Evolutionary conservation across 2,797 vertebrate genomes (phyloP).

Genomic region (Knipowitschia caucasica): DNA sequence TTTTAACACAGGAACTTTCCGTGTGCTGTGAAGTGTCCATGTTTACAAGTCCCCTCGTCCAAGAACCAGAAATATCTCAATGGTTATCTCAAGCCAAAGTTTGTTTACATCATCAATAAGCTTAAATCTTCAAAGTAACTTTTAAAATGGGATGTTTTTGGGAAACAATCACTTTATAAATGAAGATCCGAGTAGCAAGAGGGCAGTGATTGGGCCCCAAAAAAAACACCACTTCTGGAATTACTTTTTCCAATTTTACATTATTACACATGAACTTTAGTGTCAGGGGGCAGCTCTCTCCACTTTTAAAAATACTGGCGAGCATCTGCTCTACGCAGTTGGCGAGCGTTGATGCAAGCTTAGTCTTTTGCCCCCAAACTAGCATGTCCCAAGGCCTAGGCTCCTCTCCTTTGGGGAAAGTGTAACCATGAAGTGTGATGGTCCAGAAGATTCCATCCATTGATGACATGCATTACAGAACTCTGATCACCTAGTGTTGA

Average conservation of each 20-base stretch:
- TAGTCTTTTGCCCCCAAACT: conserved; percentile 85
- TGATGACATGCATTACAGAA: conserved; percentile 52
- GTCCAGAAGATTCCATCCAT: conserved; percentile 71
- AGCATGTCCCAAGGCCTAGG: conserved; percentile 67
- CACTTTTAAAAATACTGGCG: too few species aligned
- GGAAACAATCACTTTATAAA: too few species aligned
- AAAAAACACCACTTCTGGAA: too few species aligned
- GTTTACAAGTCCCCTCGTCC: background rate
- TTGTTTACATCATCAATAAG: too few species aligned
- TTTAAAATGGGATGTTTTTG: background rate
- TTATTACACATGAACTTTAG: too few species aligned
- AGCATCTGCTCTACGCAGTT: too few species aligned
- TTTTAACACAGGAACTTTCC: conserved; percentile 27
- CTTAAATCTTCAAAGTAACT: too few species aligned
- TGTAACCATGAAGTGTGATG: conserved; percentile 49
- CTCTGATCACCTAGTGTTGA: conserved; percentile 43
- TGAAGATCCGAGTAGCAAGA: too few species aligned
- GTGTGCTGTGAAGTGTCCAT: conserved; percentile 6
- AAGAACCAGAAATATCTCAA: background rate
- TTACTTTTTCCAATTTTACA: too few species aligned
- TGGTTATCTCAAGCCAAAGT: background rate
- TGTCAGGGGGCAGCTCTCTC: too few species aligned
- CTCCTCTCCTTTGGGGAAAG: conserved; percentile 77
- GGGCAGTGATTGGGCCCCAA: too few species aligned
- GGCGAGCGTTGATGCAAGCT: too few species aligned